phyloP scores from a whole-genome alignment of 2,888 invertebrate genomes.

The Ceratothoa steindachneri region DNA sequence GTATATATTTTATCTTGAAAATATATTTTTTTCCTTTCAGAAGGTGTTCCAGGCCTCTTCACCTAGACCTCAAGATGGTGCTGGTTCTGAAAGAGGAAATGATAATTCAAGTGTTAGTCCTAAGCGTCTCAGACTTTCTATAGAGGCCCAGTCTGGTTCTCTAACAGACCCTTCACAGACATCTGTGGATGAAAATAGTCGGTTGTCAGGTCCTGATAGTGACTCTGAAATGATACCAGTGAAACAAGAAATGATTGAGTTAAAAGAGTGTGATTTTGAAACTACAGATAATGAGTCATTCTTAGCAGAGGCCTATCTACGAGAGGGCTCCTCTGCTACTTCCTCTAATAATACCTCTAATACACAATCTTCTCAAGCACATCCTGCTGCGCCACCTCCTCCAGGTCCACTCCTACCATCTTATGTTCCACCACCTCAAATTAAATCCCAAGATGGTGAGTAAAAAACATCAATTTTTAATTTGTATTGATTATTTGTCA shows the following conservation, averaged over 20 bases:
- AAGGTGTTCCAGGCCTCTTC: constrained; percentile 42
- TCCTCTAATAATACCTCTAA: constrained; percentile 22
- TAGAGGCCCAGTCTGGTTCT: constrained; percentile 21
- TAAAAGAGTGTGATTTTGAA: constrained; percentile 40
- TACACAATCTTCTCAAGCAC: neutral
- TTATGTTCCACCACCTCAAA: constrained; percentile 46
- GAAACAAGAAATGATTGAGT: constrained; percentile 46
- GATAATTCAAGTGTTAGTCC: constrained; percentile 26
- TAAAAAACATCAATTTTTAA: too few species aligned
- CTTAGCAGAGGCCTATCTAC: constrained; percentile 41
- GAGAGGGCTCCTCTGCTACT: constrained; percentile 35
- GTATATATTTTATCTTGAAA: too few species aligned
- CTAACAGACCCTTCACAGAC: constrained; percentile 32
- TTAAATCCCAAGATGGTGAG: constrained; percentile 48
- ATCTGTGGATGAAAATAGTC: constrained; percentile 36
- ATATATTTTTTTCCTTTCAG: too few species aligned
- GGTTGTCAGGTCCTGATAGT: constrained; percentile 37
- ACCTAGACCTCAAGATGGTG: constrained; percentile 33
- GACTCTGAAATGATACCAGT: constrained; percentile 48
- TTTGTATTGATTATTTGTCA: too few species aligned
- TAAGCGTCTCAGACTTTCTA: constrained; percentile 41
- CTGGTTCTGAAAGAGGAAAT: constrained; percentile 6
- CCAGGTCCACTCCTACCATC: constrained; percentile 46
- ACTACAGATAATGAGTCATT: constrained; percentile 41
- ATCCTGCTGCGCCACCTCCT: constrained; percentile 41